phyloP scores from a whole-genome alignment of 2,113 vertebrate genomes.

The Calyptomena viridis region DNA sequence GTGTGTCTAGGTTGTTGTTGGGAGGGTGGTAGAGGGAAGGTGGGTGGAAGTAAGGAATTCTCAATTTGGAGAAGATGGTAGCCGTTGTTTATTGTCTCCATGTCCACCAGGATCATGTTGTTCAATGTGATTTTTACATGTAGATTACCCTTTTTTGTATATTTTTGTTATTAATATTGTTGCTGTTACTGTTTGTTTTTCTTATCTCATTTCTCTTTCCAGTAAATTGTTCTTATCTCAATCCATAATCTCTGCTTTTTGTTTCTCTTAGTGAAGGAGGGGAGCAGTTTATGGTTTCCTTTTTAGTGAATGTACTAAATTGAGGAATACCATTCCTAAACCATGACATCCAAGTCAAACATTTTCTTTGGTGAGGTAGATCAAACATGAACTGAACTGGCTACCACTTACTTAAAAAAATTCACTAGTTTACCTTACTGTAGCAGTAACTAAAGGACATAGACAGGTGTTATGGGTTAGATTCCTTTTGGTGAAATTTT shows the following conservation, averaged over 20 bases:
- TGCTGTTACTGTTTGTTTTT: background rate
- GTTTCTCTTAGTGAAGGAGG: background rate
- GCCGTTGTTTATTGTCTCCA: background rate
- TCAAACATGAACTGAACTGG: background rate
- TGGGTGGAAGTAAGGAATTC: background rate
- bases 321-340: background rate
- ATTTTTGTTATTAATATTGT: background rate
- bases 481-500: no score
- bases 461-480: background rate
- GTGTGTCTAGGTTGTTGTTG: no score
- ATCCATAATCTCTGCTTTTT: background rate
- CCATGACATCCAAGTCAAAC: background rate
- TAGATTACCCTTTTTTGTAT: background rate
- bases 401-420: background rate
- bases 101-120: fast-evolving
- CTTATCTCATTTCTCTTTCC: background rate
- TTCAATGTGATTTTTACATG: background rate
- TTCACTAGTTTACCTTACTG: background rate
- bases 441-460: background rate
- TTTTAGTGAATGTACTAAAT: background rate
- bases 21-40: no score
- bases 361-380: background rate
- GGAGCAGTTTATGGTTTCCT: background rate
- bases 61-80: background rate
- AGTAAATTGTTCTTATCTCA: background rate